phyloP scores from a whole-genome alignment of 2,888 invertebrate genomes.

The Drosophila mimetica region DNA sequence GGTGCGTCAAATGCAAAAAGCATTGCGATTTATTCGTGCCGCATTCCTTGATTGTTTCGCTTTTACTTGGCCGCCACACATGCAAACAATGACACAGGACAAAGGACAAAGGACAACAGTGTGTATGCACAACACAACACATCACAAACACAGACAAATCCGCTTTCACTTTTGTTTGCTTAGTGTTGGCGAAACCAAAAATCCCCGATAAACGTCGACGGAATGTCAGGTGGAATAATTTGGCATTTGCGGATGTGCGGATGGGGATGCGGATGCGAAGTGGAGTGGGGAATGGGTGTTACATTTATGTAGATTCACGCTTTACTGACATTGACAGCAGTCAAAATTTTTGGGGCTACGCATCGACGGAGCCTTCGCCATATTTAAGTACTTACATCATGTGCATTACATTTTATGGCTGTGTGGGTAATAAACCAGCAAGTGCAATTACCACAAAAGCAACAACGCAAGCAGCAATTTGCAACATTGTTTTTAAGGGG shows the following conservation, averaged over 20 bases:
- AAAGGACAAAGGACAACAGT: constrained; percentile 17
- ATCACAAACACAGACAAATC: constrained; percentile 25
- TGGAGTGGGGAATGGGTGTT: neutral
- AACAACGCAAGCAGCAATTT: constrained; percentile 46
- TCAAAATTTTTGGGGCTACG: constrained; percentile 38
- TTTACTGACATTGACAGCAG: constrained; percentile 15
- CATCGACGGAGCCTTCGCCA: constrained; percentile 47
- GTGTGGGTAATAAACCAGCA: constrained; percentile 70
- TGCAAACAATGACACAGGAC: constrained; percentile 13
- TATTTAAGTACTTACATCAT: constrained; percentile 72
- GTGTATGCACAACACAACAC: constrained; percentile 6
- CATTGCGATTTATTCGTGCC: constrained; percentile 60
- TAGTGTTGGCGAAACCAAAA: constrained; percentile 37
- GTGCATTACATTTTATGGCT: constrained; percentile 70
- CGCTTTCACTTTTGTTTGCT: constrained; percentile 41
- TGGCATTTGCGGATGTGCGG: neutral
- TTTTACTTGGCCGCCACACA: constrained; percentile 35
- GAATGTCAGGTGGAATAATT: constrained; percentile 41
- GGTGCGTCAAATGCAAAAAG: constrained; percentile 46
- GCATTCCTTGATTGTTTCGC: constrained; percentile 56
- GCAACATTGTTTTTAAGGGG: constrained; percentile 63
- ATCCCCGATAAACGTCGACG: constrained; percentile 37
- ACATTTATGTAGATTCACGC: constrained; percentile 5
- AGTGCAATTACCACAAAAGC: constrained; percentile 70
- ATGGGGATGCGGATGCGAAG: no score